Conservation (phyloP, 2,888 invertebrate genomes). For the Drosophila engyochracea region DNA sequence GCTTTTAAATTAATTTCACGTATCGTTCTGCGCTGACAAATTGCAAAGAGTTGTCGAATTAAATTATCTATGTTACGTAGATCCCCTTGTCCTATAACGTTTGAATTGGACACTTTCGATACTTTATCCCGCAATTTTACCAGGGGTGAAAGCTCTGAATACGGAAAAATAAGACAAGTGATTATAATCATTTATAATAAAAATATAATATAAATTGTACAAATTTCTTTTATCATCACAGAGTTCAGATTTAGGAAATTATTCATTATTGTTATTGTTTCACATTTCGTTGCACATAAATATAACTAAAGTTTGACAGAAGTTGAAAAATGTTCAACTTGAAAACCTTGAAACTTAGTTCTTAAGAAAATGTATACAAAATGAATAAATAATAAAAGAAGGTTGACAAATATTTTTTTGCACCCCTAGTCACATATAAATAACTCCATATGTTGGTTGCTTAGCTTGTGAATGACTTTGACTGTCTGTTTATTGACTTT, state of each 20-base stretch:
- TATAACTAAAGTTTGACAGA: neutral
- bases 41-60: constrained; percentile 45
- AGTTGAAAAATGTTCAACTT: neutral
- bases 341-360: neutral
- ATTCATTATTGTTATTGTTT: neutral
- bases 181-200: neutral
- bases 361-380: neutral
- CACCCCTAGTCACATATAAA: neutral
- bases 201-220: neutral
- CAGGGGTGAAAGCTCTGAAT: neutral
- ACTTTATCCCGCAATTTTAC: neutral
- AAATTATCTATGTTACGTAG: constrained; percentile 25
- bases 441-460: constrained; percentile 13
- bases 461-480: constrained; percentile 27
- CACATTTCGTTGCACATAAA: neutral
- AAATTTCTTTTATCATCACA: neutral
- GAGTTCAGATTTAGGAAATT: neutral
- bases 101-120: neutral
- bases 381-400: neutral
- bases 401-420: neutral
- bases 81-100: constrained; percentile 21
- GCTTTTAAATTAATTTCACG: constrained; percentile 67
- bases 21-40: constrained; percentile 28
- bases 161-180: neutral
- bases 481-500: constrained; percentile 49